phyloP scores from a whole-genome alignment of 2,113 vertebrate species.

The Cricetomys ansorgei region DNA sequence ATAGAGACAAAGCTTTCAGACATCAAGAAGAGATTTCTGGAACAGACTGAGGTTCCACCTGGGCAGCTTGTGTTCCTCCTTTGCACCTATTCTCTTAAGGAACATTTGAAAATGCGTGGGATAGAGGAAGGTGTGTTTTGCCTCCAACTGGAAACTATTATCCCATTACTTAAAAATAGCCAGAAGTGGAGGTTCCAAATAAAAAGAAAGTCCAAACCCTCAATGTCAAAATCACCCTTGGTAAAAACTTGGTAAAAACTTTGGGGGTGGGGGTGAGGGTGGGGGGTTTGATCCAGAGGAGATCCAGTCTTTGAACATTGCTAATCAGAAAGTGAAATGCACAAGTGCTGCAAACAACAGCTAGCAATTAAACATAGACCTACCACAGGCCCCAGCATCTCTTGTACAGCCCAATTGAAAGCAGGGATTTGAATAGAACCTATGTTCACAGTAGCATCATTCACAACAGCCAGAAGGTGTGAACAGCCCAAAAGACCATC shows the following conservation, averaged over 20 bases:
- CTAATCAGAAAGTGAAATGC: background rate
- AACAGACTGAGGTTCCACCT: background rate
- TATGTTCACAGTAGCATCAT: background rate
- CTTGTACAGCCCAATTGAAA: background rate
- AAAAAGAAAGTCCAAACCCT: background rate
- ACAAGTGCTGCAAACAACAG: background rate
- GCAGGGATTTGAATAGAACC: background rate
- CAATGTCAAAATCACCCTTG: background rate
- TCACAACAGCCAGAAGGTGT: background rate
- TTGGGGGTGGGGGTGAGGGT: no score
- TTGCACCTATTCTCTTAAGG: background rate
- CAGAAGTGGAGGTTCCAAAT: background rate
- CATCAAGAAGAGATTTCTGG: background rate
- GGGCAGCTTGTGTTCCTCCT: background rate
- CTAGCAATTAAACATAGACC: background rate
- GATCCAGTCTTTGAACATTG: background rate
- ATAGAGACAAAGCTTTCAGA: background rate
- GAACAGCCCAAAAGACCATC: background rate
- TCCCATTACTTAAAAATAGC: background rate
- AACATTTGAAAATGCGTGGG: background rate
- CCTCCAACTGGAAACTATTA: background rate
- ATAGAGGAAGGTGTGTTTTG: background rate
- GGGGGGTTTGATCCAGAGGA: background rate
- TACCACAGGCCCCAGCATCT: background rate
- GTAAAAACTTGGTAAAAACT: no score